Evolutionary conservation across 37 sponge, comb jelly and placozoan species (phyloP).

Genomic region (Sycon ciliatum): DNA sequence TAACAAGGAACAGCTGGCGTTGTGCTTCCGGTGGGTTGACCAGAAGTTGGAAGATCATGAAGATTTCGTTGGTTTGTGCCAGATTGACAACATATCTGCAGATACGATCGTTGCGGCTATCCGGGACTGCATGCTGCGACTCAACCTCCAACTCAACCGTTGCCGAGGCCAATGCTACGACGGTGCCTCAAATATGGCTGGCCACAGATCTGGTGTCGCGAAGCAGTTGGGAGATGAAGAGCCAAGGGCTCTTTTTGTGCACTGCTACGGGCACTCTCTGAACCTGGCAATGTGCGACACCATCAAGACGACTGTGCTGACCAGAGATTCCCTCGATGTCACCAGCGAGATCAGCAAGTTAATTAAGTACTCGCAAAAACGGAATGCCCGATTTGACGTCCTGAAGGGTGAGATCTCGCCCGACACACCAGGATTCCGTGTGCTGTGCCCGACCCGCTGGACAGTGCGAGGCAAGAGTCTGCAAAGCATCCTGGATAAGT

Average conservation of each 20-base stretch:
- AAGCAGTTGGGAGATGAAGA: background rate
- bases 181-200: constrained; percentile 16
- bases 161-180: constrained; percentile 24
- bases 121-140: background rate
- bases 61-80: constrained; percentile 28
- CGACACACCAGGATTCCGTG: too few relatives aligned
- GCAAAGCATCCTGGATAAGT: constrained; percentile 12
- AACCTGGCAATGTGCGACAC: constrained; percentile 24
- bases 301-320: background rate
- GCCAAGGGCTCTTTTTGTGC: constrained; percentile 2
- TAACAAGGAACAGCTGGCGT: constrained; percentile 23
- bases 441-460: constrained; percentile 28
- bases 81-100: too few relatives aligned
- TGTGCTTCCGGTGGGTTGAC: constrained; percentile 36
- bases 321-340: constrained; percentile 8
- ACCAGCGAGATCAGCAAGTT: constrained; percentile 21
- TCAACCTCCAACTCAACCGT: background rate
- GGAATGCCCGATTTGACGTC: background rate
- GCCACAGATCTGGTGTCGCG: constrained; percentile 5
- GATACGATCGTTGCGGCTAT: constrained; percentile 11
- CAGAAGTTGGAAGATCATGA: constrained; percentile 21
- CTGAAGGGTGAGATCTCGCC: background rate
- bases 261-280: constrained; percentile 16
- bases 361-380: constrained; percentile 16
- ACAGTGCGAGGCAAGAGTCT: constrained; percentile 23